Percentiles rank a stretch among this genome's conserved stretches.
phyloP scores from a whole-genome alignment of 1,140 invertebrate species.

The Zophobas atratus region DNA sequence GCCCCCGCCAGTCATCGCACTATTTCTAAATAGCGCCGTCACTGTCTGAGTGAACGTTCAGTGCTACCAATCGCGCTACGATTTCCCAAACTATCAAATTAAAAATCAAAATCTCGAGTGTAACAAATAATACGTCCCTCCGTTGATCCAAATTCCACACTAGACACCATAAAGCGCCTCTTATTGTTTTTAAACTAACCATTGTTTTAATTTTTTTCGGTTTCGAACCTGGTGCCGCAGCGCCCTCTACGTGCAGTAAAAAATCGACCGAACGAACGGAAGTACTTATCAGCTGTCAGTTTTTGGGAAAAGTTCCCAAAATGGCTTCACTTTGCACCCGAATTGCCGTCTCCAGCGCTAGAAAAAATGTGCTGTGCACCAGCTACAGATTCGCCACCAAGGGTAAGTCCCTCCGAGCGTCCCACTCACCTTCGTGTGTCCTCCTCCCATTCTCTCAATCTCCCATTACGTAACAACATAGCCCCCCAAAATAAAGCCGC shows the following conservation, averaged over 20 bases:
- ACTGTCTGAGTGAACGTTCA: too few species aligned
- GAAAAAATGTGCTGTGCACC: conserved; percentile 69
- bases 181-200: too few species aligned
- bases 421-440: background rate
- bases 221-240: background rate
- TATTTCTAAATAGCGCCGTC: too few species aligned
- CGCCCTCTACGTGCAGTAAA: conserved; percentile 7
- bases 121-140: too few species aligned
- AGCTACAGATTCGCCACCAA: conserved; percentile 67
- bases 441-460: conserved; percentile 28
- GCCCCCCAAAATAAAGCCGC: background rate
- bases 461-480: conserved; percentile 55
- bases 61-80: too few species aligned
- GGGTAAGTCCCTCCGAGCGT: conserved; percentile 65
- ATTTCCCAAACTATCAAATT: too few species aligned
- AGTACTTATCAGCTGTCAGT: conserved; percentile 37
- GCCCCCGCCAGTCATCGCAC: too few species aligned
- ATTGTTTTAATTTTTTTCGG: background rate
- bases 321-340: conserved; percentile 75
- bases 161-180: too few species aligned
- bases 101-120: too few species aligned
- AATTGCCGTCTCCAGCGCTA: conserved; percentile 69
- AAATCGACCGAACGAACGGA: conserved; percentile 28
- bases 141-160: too few species aligned
- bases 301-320: conserved; percentile 53